Percentiles rank a stretch among this genome's conserved stretches.
Evolutionary conservation across 2,888 invertebrate genomes (phyloP).

Genomic region (Protonemura montana): DNA sequence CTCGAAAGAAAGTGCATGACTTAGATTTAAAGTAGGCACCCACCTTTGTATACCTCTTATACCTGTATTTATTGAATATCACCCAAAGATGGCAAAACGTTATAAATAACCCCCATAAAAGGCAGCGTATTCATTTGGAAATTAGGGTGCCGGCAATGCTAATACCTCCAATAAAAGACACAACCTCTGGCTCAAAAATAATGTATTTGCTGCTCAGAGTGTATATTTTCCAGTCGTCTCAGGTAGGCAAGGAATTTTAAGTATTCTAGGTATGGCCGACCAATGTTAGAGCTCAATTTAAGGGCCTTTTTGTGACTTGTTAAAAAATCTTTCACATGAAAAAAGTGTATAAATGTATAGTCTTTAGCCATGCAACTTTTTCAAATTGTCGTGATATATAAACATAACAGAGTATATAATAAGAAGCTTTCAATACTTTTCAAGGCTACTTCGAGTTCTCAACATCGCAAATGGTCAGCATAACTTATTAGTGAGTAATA

Average conservation of each 20-base stretch:
- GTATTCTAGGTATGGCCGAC: constrained; percentile 19
- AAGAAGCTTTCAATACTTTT: constrained; percentile 12
- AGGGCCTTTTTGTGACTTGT: constrained; percentile 34
- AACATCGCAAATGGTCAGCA: constrained; percentile 23
- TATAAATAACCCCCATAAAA: neutral
- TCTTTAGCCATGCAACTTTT: constrained; percentile 20
- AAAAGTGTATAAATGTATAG: constrained; percentile 29
- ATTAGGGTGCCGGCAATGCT: constrained; percentile 18
- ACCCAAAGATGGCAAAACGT: constrained; percentile 13
- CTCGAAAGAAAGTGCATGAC: constrained; percentile 1
- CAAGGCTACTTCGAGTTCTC: constrained; percentile 24
- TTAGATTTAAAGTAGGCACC: neutral
- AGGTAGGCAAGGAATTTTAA: constrained; percentile 31
- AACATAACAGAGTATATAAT: constrained; percentile 9
- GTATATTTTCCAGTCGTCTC: constrained; percentile 24
- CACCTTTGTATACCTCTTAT: neutral
- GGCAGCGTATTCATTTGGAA: constrained; percentile 22
- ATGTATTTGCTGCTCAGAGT: neutral
- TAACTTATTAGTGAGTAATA: constrained; percentile 18
- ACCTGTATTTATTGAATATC: constrained; percentile 23
- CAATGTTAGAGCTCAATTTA: constrained; percentile 21
- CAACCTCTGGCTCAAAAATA: constrained; percentile 8
- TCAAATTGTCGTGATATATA: constrained; percentile 24
- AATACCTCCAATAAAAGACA: constrained; percentile 24
- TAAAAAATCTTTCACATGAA: constrained; percentile 13